Evolutionary conservation across 2,888 invertebrate species (phyloP).

Genomic region (Clivina fossor): DNA sequence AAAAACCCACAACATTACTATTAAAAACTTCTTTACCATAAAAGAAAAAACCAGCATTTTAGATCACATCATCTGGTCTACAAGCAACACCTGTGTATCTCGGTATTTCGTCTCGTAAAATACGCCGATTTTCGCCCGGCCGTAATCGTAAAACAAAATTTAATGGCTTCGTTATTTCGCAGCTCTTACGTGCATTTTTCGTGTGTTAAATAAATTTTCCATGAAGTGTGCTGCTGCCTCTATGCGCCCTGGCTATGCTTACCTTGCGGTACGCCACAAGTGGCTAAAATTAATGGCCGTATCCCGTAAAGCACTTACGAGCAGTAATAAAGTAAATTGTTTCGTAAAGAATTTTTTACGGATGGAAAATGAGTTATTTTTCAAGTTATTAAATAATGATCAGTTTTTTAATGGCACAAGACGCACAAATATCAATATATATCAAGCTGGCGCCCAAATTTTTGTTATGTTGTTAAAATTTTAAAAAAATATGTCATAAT

Average conservation of each 20-base stretch:
- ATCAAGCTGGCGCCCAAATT: too few species aligned
- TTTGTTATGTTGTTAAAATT: too few species aligned
- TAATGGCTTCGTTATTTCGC: slow-evolving; percentile 20
- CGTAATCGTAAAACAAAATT: slow-evolving; percentile 20
- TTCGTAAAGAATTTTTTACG: slow-evolving; percentile 14
- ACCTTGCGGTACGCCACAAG: not conserved
- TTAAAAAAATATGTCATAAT: too few species aligned
- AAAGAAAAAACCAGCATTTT: too few species aligned
- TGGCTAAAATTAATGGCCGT: slow-evolving; percentile 19
- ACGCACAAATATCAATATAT: too few species aligned
- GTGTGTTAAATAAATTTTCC: slow-evolving; percentile 20
- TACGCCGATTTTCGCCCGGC: slow-evolving; percentile 12
- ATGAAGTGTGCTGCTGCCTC: not conserved
- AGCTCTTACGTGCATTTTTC: slow-evolving; percentile 13
- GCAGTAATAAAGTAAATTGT: slow-evolving; percentile 24
- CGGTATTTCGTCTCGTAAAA: slow-evolving; percentile 3
- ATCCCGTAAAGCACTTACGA: slow-evolving; percentile 6
- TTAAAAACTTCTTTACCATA: not conserved
- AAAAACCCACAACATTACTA: not conserved
- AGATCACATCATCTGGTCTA: not conserved
- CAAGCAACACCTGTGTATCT: slow-evolving; percentile 10
- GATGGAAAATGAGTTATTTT: slow-evolving; percentile 10
- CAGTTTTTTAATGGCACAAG: too few species aligned
- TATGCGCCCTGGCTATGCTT: not conserved
- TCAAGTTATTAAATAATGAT: too few species aligned